Conservation (phyloP, 2,888 invertebrate genomes). For the Pheosia gnoma region DNA sequence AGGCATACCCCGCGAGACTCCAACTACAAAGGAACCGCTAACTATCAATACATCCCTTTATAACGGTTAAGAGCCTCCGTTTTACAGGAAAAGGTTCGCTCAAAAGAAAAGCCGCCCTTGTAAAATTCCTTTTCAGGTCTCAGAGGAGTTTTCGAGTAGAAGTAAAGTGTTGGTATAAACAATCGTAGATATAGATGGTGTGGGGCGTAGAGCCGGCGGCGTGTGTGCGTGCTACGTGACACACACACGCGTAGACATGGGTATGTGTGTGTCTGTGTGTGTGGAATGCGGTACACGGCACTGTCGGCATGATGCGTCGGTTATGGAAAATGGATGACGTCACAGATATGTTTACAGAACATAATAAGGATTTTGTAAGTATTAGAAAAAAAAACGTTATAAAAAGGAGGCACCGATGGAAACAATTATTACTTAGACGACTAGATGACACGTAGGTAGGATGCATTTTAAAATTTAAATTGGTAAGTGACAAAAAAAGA, state of each 20-base stretch:
- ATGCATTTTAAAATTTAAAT: no score
- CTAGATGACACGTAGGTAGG: no score
- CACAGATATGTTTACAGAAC: constrained; percentile 41
- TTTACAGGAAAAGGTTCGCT: constrained; percentile 69
- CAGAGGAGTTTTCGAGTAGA: constrained; percentile 64
- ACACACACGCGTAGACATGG: constrained; percentile 24
- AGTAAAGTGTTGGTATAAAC: constrained; percentile 51
- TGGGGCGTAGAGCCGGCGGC: constrained; percentile 56
- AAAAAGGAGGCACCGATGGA: neutral
- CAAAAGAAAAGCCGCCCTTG: constrained; percentile 76
- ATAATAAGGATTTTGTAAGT: constrained; percentile 8
- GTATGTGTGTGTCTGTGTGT: constrained; percentile 56
- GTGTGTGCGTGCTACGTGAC: constrained; percentile 67
- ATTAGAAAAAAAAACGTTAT: neutral
- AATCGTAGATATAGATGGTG: constrained; percentile 57
- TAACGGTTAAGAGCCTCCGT: constrained; percentile 63
- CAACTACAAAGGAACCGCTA: constrained; percentile 65
- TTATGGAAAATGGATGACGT: constrained; percentile 54
- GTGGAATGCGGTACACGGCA: constrained; percentile 60
- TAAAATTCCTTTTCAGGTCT: constrained; percentile 78
- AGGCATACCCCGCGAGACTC: constrained; percentile 56
- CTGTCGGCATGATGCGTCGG: constrained; percentile 44
- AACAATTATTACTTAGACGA: neutral
- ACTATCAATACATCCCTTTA: constrained; percentile 63
- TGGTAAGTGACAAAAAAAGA: no score